Conservation (phyloP, 2,888 invertebrate genomes). For the Chironomus tentans region DNA sequence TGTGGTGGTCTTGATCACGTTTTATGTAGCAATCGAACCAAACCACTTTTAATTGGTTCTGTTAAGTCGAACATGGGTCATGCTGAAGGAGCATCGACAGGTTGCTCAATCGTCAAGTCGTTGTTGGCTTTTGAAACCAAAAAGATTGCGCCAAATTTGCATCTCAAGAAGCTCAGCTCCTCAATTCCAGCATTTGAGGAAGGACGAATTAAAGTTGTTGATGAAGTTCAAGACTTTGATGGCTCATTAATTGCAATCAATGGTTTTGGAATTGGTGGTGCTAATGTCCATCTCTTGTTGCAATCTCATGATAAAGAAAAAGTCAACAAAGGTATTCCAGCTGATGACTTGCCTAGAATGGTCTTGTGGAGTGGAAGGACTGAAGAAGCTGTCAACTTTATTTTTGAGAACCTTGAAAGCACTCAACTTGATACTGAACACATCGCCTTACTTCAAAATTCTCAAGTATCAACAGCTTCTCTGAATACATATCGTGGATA, state of each 20-base stretch:
- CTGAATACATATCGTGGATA: slow-evolving; percentile 47
- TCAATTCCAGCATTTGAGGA: slow-evolving; percentile 48
- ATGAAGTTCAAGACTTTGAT: slow-evolving; percentile 55
- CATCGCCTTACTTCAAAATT: slow-evolving; percentile 44
- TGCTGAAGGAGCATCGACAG: too few species aligned
- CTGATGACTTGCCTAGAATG: slow-evolving; percentile 55
- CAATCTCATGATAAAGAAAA: neutral
- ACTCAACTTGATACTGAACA: slow-evolving; percentile 49
- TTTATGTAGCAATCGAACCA: neutral
- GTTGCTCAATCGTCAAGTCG: too few species aligned
- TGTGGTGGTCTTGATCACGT: neutral
- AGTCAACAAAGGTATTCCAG: slow-evolving; percentile 46
- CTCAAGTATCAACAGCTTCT: neutral
- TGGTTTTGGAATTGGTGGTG: slow-evolving; percentile 83
- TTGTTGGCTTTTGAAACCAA: slow-evolving; percentile 29
- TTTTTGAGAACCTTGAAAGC: slow-evolving; percentile 51
- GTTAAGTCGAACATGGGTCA: neutral
- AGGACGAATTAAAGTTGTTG: slow-evolving; percentile 56
- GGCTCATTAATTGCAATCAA: slow-evolving; percentile 68
- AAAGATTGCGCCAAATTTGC: slow-evolving; percentile 54
- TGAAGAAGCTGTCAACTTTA: slow-evolving; percentile 53
- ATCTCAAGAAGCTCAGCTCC: slow-evolving; percentile 53
- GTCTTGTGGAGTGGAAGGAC: slow-evolving; percentile 65
- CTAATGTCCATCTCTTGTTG: slow-evolving; percentile 46
- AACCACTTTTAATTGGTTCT: neutral